Base-by-base conservation (phyloP, 2,888 invertebrate species). In the Falcaria lacertinaria region DNA sequence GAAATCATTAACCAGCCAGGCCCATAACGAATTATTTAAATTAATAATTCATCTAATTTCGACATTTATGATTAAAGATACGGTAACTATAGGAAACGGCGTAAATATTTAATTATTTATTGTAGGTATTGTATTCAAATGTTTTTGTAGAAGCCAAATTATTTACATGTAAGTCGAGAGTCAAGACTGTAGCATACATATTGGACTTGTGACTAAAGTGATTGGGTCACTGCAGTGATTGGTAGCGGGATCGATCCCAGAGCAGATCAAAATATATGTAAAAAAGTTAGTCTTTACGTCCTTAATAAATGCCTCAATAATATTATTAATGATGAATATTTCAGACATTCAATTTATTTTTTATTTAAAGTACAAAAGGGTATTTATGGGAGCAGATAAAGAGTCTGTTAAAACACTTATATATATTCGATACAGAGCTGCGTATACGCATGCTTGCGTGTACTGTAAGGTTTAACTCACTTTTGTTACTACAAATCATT, bases 401-500 rank as follows among this genome's bases (percentile, higher is more conserved):
- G 8, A 25, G 11, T 8, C 2, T 8, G 25, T 8, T 25, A 25
- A 8, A 25, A 25, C 25, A 25, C 25, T 8, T 19, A 36, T 36
- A 22, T 19, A 19, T 22, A 19, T 14, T n/a, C n/a, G n/a, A 34
- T 34, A 22, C 25, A 33, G 33, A n/a, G 8, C 11, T 22, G 32
- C 38, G 37, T 42, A 39, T 22, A 19, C 22, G 14, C 22, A 6
- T 7, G 36, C 13, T 13, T 22, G 62, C 54, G 60, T 62, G 56
- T 50, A 52, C 62, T 58, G 58, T 56, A 53, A 48, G 58, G 53
- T 61, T 62, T 63, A 63, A 63, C 62, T 63, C 62, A 60, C 39
- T 62, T 72, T 69, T 65, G 69, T 66, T 64, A 66, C 65, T 61
- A 68, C 67, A 64, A 69, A 69, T 68, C 65, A 69, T 68, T 69